phyloP scores from a whole-genome alignment of 2,797 vertebrate genomes.

The Dallia pectoralis region DNA sequence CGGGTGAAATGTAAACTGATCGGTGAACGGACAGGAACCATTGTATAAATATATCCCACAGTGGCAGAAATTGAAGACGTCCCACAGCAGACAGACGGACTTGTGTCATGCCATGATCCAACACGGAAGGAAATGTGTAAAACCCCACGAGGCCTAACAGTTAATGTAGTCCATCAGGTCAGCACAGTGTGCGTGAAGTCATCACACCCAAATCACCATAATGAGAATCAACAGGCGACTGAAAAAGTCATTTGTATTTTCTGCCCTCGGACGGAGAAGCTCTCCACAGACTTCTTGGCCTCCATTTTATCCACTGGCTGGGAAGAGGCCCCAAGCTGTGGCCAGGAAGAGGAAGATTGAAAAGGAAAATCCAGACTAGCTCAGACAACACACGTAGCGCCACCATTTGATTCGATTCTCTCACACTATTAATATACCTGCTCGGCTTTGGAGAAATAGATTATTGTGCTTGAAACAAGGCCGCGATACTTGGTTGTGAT shows the following conservation, averaged over 20 bases:
- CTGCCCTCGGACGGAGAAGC: neutral
- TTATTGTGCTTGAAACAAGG: neutral
- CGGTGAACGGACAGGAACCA: no score
- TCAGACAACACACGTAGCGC: neutral
- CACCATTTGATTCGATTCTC: neutral
- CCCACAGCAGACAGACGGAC: neutral
- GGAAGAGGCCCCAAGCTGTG: neutral
- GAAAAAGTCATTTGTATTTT: slow-evolving; percentile 4
- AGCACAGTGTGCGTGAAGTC: neutral
- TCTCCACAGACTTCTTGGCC: neutral
- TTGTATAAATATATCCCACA: neutral
- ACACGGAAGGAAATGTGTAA: neutral
- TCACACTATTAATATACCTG: neutral
- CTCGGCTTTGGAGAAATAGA: neutral
- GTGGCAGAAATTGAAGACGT: neutral
- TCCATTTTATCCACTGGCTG: neutral
- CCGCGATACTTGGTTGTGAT: no score
- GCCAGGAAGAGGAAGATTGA: neutral
- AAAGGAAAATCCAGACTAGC: neutral
- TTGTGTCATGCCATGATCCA: neutral
- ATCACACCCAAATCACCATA: neutral
- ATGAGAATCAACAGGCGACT: slow-evolving; percentile 19
- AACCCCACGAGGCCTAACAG: neutral
- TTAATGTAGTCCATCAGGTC: neutral
- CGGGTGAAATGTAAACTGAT: no score